A percentile compares a stretch with the other conserved stretches of the same genome.
Conservation (phyloP, 2,888 invertebrate species). For the Tiliacea citrago region DNA sequence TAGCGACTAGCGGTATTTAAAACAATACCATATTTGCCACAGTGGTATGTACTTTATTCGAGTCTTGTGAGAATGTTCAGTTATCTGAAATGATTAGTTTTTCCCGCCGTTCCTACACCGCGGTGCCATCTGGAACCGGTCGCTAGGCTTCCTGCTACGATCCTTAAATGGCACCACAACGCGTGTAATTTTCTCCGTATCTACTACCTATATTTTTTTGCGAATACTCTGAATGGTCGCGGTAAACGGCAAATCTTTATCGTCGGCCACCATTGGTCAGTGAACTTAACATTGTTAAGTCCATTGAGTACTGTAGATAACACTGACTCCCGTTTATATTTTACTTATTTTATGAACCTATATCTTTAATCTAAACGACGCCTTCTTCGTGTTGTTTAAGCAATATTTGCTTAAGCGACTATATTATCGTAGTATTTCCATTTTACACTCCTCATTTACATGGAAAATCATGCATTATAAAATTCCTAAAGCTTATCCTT, state of each 20-base stretch:
- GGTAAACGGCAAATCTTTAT: slow-evolving; percentile 72
- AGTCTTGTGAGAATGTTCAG: slow-evolving; percentile 74
- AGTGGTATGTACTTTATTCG: slow-evolving; percentile 60
- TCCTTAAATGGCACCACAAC: slow-evolving; percentile 82
- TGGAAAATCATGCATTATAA: slow-evolving; percentile 68
- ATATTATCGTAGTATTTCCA: slow-evolving; percentile 23
- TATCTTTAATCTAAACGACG: slow-evolving; percentile 33
- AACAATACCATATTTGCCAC: slow-evolving; percentile 73
- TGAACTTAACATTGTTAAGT: slow-evolving; percentile 69
- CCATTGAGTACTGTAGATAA: slow-evolving; percentile 32
- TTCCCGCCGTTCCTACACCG: slow-evolving; percentile 75
- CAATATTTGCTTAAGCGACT: slow-evolving; percentile 26
- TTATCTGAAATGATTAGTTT: slow-evolving; percentile 79
- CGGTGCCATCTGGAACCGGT: slow-evolving; percentile 77
- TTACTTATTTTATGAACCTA: slow-evolving; percentile 36
- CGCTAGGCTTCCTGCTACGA: slow-evolving; percentile 81
- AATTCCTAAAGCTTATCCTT: slow-evolving; percentile 63
- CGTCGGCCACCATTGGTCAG: slow-evolving; percentile 66
- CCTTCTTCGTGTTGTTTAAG: slow-evolving; percentile 23
- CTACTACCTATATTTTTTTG: slow-evolving; percentile 72
- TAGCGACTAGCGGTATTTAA: slow-evolving; percentile 72
- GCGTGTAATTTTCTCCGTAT: slow-evolving; percentile 78
- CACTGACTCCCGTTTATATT: slow-evolving; percentile 25
- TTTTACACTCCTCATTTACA: slow-evolving; percentile 47
- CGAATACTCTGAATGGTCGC: slow-evolving; percentile 69